These are phyloP conservation scores for Nothobranchius furzeri DNA, from an alignment of 2,113 vertebrate genomes.

Conservation along the genomic window DNA sequence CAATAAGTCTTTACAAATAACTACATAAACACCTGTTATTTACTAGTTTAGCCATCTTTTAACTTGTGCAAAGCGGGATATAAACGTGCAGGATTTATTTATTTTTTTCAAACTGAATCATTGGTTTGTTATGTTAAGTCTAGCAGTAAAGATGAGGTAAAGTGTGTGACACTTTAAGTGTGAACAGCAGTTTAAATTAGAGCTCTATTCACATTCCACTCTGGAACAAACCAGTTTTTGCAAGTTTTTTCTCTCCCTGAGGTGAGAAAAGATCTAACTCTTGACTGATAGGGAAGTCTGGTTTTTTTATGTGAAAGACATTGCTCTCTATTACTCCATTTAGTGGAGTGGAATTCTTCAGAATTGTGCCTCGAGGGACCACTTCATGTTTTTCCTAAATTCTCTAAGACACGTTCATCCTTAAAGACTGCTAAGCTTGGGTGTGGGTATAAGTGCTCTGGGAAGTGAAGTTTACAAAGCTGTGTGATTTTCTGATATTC, in stretches of 20 bases:
- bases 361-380: slow-evolving; percentile 6
- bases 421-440: neutral
- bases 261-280: slow-evolving; percentile 22
- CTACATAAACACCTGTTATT: no score
- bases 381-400: neutral
- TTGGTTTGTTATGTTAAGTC: neutral
- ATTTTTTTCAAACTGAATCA: neutral
- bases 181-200: slow-evolving; percentile 10
- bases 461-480: neutral
- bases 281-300: slow-evolving; percentile 11
- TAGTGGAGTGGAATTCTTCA: slow-evolving; percentile 18
- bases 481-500: neutral
- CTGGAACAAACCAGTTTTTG: slow-evolving; percentile 49
- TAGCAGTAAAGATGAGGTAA: slow-evolving; percentile 17
- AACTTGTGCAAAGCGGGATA: no score
- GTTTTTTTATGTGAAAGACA: slow-evolving; percentile 33
- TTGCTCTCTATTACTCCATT: slow-evolving; percentile 10
- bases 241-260: slow-evolving; percentile 31
- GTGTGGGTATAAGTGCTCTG: no score
- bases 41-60: no score
- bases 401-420: neutral
- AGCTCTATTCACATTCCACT: slow-evolving; percentile 52
- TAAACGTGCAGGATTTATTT: neutral
- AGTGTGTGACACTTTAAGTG: neutral
- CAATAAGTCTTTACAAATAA: neutral